Base-by-base conservation (phyloP, 30 jellyfish, hydroid and myxozoan genomes). In the Hydractinia symbiolongicarpus region DNA sequence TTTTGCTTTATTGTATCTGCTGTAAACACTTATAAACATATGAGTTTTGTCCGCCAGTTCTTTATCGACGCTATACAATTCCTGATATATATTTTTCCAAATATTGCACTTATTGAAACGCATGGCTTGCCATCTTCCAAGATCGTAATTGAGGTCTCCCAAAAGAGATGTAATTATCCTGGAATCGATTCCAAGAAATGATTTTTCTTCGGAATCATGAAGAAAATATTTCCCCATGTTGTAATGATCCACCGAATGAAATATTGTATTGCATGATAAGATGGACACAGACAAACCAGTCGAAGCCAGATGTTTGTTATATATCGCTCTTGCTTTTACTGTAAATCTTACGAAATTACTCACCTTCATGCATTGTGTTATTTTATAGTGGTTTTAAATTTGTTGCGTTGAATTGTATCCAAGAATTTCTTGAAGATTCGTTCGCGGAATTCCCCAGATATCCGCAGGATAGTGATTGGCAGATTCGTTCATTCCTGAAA, bases 401-500 rank as follows among this genome's bases (percentile, higher is more conserved):
- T 71, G 67, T 30, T 50, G 80, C n/a, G n/a, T 30, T n/a, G 56
- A 49, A 58, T 71, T 71, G 51, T 71, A 71, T 71, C 80, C 80
- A 49, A 71, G 52, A 53, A 71, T 50, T 30, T 19, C 60, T 71
- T 71, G 80, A 7, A 71, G 52, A 8, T 71, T 49, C 51, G 21
- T 54, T 14, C 80, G 55, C 4, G 80, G 80, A 5, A 71, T 71
- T 71, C 80, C 80, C 80, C 80, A 71, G 51, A 71, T 71, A 71
- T 71, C 80, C 5, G 80, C 80, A 19, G 80, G 80, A 50, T 71
- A 71, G 52, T 71, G 80, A 53, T 71, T 71, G 80, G 80, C 80
- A 19, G 80, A 71, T 3, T 71, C 80, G 80, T 71, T 71, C 80
- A 71, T 71, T 71, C 80, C 80, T 4, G 80, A 71, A 15, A 71